Base-by-base conservation (phyloP, 2,797 vertebrate species). In the Eulemur rubriventer region DNA sequence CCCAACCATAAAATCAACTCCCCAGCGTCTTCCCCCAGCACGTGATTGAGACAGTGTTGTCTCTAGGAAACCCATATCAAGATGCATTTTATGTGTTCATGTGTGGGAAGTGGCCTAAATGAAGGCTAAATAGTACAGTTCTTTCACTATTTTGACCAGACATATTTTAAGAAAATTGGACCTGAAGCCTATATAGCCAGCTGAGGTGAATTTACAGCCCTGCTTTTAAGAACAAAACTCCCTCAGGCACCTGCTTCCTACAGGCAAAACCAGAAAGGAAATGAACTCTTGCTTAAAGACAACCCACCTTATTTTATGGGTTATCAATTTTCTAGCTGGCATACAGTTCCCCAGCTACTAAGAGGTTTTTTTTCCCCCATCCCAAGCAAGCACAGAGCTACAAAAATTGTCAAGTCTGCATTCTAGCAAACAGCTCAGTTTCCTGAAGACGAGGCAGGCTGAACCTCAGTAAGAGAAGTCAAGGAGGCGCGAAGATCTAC, bases 221-320 rank as follows among this genome's bases (percentile, higher is more conserved):
- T 52, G 81, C 69, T 89, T 93, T 96, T 92, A 94, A 96, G 96
- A 92, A 97, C 57, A 80, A 96, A 96, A 95, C 84, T 97, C 95
- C 96, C 96, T 69, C 65, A 84, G 96, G 96, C 91, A 96, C 95
- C 92, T 97, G 94, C 95, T 97, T 97, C 79, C 80, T 97, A 96
- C 97, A 98, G 92, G 95, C 75, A 96, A 96, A 96, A 86, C 95
- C 97, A 97, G 80, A 98, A 97, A 98, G 75, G 91, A 98, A 98
- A 98, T 97, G 97, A 96, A 96, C 95, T 96, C 97, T 97, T 97
- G 91, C 91, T 98, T 97, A 72, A 97, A 97, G 89, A 97, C 96
- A 98, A 97, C 89, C 88, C 90, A 95, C 96, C 89, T 94, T 94
- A 97, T 92, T 69, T 95, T 96, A 96, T 96, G 94, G 88, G 92